Base-by-base conservation (phyloP, 2,888 invertebrate genomes). In the Ophonus ardosiacus region DNA sequence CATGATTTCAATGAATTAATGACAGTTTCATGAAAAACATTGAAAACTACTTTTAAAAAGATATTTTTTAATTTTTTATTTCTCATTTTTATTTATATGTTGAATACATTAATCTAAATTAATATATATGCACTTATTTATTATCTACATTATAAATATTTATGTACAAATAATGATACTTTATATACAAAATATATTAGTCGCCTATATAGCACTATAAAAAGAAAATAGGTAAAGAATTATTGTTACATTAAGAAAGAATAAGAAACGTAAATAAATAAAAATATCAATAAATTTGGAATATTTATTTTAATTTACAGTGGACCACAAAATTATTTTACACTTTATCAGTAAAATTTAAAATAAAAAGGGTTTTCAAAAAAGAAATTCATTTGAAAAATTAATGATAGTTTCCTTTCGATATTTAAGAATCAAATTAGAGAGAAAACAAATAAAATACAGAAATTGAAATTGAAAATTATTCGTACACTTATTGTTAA, bases 21-120 rank as follows among this genome's bases (percentile, higher is more conserved):
- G 76, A 7, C 15, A 76, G 59, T 79, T 59, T 31, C 7, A 79
- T 59, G 59, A 7, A 59, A 79, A 68, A 68, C 31, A 68, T 38
- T 31, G 68, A 31, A 68, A 65, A 31, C 4, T 65, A 65, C 24
- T 68, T 68, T 68, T 68, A 68, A 68, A 68, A 38, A 31, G 5
- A 15, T 4, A 68, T 38, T 38, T 68, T 68, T 65, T n/a, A 65
- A 61, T 61, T 61, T 61, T 61, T 63, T 63, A 63, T 63, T 18
- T 21, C 13, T 21, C 24, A 13, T 63, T 63, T 18, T 8, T 63
- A n/a, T 63, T 18, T 21, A 13, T 63, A 8, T 10, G 15, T 13
- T 63, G 18, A 63, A 21, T 63, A 63, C 24, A 18, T 24, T 31
- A 31, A 31, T 24, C 18, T 63, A 63, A 13, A 63, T 7, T 21